These are phyloP conservation scores for Fundulus diaphanus DNA, from an alignment of 2,797 vertebrate genomes.

Conservation along the genomic window DNA sequence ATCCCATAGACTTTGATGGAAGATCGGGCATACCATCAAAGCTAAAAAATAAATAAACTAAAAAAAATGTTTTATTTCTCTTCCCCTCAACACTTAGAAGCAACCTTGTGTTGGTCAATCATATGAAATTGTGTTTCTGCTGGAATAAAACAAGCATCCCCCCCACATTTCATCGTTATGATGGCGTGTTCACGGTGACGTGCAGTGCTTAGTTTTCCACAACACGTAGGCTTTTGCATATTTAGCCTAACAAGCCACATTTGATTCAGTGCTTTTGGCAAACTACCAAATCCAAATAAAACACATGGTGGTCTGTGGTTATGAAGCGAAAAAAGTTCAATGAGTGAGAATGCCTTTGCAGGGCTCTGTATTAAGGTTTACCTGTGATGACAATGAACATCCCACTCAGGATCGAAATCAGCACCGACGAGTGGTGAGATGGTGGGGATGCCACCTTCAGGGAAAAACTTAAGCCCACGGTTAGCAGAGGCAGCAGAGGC, in stretches of 20 bases:
- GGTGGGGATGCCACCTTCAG: constrained; percentile 62
- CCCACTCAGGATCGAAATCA: constrained; percentile 68
- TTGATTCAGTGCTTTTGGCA: background rate
- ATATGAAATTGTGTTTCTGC: no score
- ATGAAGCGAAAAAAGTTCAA: background rate
- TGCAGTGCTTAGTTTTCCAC: background rate
- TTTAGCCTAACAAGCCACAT: background rate
- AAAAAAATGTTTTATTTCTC: no score
- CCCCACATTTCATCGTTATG: no score
- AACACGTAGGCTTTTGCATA: background rate
- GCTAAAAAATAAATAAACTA: no score
- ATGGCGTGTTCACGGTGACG: background rate
- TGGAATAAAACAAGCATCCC: no score
- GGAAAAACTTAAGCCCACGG: constrained; percentile 63
- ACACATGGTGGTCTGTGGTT: background rate
- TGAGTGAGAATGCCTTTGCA: no score
- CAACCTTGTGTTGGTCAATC: no score
- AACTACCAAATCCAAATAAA: background rate
- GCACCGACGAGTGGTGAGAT: constrained; percentile 44
- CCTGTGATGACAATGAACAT: constrained; percentile 71
- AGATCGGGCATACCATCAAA: no score
- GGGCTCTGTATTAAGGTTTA: constrained; percentile 35
- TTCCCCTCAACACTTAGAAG: no score
- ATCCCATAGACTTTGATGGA: no score
- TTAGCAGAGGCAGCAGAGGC: constrained; percentile 73